A percentile compares a stretch with the other conserved stretches of the same genome.
These are phyloP conservation scores for Arctocebus calabarensis DNA, from an alignment of 2,797 vertebrate genomes.

Conservation along the genomic window DNA sequence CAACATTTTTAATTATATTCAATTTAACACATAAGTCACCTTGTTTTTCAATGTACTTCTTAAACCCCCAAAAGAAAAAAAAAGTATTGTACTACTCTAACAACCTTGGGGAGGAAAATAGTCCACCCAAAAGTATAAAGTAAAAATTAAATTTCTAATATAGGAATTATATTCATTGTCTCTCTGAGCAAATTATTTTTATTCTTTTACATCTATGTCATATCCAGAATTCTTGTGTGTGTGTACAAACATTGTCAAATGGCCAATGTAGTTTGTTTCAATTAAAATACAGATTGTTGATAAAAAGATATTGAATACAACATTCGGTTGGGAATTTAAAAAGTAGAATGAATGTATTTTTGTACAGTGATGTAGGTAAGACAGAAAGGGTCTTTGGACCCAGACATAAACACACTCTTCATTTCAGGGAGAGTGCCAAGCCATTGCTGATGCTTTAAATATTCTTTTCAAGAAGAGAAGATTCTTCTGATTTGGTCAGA, in stretches of 20 bases:
- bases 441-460: not conserved
- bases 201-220: not conserved
- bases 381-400: not conserved
- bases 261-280: not conserved
- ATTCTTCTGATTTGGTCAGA: not conserved
- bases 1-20: not conserved
- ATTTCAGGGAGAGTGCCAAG: not conserved
- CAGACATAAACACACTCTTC: not conserved
- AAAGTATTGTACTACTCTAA: not conserved
- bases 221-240: not conserved
- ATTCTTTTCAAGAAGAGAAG: not conserved
- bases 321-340: not conserved
- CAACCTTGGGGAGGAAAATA: not conserved
- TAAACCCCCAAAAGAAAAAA: conserved; percentile 22
- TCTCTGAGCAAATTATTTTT: not conserved
- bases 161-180: not conserved
- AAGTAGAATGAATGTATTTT: not conserved
- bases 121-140: conserved; percentile 32
- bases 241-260: not conserved
- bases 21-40: not conserved
- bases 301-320: not conserved
- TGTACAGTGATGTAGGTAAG: not conserved
- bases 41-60: conserved; percentile 35
- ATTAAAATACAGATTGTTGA: conserved; percentile 1
- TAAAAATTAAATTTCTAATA: conserved; percentile 29